Evolutionary conservation across 2,888 invertebrate genomes (phyloP).

Genomic region (Masnerella sp.): DNA sequence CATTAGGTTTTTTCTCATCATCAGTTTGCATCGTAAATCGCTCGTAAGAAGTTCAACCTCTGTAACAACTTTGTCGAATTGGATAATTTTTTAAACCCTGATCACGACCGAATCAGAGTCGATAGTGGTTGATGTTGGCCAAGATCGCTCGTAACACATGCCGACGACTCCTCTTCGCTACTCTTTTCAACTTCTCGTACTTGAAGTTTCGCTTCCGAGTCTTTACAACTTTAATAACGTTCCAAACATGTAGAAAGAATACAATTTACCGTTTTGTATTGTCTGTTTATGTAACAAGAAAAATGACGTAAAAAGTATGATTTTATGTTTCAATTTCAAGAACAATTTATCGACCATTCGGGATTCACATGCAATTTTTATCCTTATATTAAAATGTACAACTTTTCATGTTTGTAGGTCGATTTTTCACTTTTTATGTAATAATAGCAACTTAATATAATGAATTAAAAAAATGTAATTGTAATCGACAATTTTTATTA

Average conservation of each 20-base stretch:
- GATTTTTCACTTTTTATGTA: too few relatives aligned
- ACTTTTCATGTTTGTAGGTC: too few relatives aligned
- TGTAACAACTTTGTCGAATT: conserved; percentile 28
- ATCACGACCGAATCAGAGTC: conserved; percentile 25
- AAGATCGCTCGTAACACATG: conserved; percentile 8
- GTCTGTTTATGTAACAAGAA: neutral
- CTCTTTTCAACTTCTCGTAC: conserved; percentile 5
- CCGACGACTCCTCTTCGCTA: neutral
- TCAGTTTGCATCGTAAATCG: conserved; percentile 28
- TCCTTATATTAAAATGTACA: too few relatives aligned
- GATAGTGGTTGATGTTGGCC: conserved; percentile 15
- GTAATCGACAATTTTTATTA: too few relatives aligned
- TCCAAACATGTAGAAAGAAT: neutral
- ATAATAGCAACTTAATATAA: too few relatives aligned
- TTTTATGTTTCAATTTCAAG: too few relatives aligned
- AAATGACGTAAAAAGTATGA: too few relatives aligned
- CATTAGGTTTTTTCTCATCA: conserved; percentile 11
- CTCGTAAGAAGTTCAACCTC: conserved; percentile 23
- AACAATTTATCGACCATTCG: too few relatives aligned
- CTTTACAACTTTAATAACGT: conserved; percentile 1
- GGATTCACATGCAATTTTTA: too few relatives aligned
- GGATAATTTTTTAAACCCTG: conserved; percentile 26
- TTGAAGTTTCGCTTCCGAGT: conserved; percentile 5
- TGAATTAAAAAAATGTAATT: too few relatives aligned
- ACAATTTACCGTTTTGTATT: neutral